Evolutionary conservation across 2,888 invertebrate genomes (phyloP), one percentile per base, ranked within the genome.

Genomic region (Stenolophus ochropezus): DNA sequence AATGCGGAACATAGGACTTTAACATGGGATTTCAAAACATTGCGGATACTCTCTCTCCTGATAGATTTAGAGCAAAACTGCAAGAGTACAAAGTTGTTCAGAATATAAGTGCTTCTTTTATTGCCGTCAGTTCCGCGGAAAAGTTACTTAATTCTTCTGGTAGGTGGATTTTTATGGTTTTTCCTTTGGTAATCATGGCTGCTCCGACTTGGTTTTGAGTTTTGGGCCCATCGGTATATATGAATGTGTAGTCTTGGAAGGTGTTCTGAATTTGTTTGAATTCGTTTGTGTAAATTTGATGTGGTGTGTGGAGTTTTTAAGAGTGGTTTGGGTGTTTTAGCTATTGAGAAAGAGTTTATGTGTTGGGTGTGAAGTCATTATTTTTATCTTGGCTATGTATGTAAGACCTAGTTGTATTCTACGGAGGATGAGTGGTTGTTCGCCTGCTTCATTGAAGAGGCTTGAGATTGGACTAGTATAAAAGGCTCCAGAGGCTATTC

Each of bases 401-500:
- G 21, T 4, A 4, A 53, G 14, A 1, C 21, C 51, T n/a, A 23
- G 2, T 23, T 51, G 75, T 25, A 23, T 58, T 33, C 56, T 33
- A 14, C 77, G 23, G 18, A 14, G 21, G 3, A 58, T 8, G 21
- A 77, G 58, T 11, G 79, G 69, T 47, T 21, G 47, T 69, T 69
- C 65, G 20, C 65, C 65, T 4, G 49, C 65, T 79, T 69, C 65
- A 5, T 33, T 23, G 11, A 49, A n/a, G 11, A 79, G 16, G 14
- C 21, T 49, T 21, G 21, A 14, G 6, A 69, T 16, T 6, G 79
- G 79, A 14, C 51, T 79, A 5, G 79, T 79, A 4, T 25, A 8
- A 20, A 69, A 79, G 33, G 79, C 79, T 2, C 79, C 79, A 3
- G 51, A 16, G 25, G 79, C 79, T 69, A 69, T 69, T 25, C 69